Conservation (phyloP, 2,888 invertebrate genomes). For the Caenorhabditis sp. region DNA sequence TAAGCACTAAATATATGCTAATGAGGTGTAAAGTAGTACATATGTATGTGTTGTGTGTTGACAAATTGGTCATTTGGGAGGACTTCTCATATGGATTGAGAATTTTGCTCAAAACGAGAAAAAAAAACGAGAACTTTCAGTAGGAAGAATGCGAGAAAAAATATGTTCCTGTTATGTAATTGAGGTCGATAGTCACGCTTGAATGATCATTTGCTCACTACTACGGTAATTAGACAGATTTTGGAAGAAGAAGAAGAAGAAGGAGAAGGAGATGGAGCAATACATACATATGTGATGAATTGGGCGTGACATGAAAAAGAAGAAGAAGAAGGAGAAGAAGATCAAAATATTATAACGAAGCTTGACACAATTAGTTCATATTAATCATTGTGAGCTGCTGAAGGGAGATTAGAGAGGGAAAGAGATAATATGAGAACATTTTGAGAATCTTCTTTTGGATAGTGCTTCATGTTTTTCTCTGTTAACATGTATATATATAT, state of each 20-base stretch:
- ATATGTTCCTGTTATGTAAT: neutral
- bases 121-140: neutral
- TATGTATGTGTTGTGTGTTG: neutral
- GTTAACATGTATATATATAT: too few species aligned
- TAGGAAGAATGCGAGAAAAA: neutral
- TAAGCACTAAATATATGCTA: neutral
- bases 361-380: slow-evolving; percentile 1
- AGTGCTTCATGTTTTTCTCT: too few species aligned
- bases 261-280: neutral
- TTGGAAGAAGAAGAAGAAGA: neutral
- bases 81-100: neutral
- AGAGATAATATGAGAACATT: neutral
- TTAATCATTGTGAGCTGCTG: neutral
- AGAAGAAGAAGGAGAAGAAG: neutral
- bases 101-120: neutral
- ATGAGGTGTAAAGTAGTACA: neutral
- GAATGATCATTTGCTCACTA: neutral
- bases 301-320: neutral
- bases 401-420: neutral
- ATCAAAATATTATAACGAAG: slow-evolving; percentile 1
- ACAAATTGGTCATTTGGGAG: neutral
- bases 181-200: neutral
- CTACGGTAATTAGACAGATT: neutral
- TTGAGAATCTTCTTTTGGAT: neutral
- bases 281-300: neutral